phyloP scores from a whole-genome alignment of 2,888 invertebrate species.

The Synanthedon myopaeformis region DNA sequence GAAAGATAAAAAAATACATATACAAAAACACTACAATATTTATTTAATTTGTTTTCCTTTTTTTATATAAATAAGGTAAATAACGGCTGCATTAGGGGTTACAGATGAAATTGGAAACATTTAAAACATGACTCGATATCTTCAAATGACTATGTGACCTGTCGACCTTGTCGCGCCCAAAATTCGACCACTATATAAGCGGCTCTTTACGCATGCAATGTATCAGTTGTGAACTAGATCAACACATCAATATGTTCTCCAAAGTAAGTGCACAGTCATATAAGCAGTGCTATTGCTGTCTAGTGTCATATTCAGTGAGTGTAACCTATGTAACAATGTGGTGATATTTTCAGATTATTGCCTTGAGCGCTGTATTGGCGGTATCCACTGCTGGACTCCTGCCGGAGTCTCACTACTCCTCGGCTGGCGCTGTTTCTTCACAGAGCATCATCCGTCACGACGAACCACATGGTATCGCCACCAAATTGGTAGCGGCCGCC shows the following conservation, averaged over 20 bases:
- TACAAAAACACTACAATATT: no score
- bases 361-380: slow-evolving; percentile 19
- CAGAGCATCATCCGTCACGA: slow-evolving; percentile 44
- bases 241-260: slow-evolving; percentile 12
- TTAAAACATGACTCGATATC: no score
- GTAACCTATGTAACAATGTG: neutral
- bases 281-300: neutral
- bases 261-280: slow-evolving; percentile 12
- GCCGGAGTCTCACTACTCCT: slow-evolving; percentile 14
- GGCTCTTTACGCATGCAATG: slow-evolving; percentile 6
- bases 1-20: no score
- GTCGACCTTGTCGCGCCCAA: slow-evolving; percentile 13
- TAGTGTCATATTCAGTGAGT: neutral
- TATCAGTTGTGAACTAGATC: slow-evolving; percentile 9
- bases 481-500: slow-evolving; percentile 17
- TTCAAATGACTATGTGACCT: slow-evolving; percentile 8
- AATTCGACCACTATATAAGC: slow-evolving; percentile 13
- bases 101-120: no score
- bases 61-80: no score
- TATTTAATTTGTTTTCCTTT: no score
- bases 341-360: slow-evolving; percentile 9
- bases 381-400: slow-evolving; percentile 15
- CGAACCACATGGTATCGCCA: slow-evolving; percentile 14
- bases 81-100: no score
- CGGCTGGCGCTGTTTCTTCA: slow-evolving; percentile 29